phyloP scores from a whole-genome alignment of 1,140 invertebrate species.

The Aleiodes sp. region DNA sequence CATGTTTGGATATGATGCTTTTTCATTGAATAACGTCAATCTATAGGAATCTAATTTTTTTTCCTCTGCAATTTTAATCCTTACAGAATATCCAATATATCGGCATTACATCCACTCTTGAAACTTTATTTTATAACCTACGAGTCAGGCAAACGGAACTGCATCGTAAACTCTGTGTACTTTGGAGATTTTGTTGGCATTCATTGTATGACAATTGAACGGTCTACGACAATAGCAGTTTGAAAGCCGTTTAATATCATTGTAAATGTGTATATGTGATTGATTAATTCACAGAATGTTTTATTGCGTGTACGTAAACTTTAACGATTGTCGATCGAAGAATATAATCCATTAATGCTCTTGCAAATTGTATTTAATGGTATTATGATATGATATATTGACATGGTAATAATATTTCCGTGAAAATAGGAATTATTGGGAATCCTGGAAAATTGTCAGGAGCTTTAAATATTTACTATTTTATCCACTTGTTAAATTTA shows the following conservation, averaged over 20 bases:
- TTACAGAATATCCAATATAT: background rate
- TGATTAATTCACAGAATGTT: constrained; percentile 10
- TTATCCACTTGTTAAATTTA: background rate
- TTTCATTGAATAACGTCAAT: background rate
- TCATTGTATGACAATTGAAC: background rate
- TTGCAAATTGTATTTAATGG: background rate
- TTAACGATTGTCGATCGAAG: background rate
- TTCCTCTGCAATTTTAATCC: background rate
- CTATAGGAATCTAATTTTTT: background rate
- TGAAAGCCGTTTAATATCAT: background rate
- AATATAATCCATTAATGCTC: background rate
- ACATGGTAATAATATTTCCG: background rate
- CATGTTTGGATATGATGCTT: background rate
- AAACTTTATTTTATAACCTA: background rate
- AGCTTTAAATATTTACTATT: background rate
- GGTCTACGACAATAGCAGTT: background rate
- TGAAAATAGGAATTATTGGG: background rate
- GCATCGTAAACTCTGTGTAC: background rate
- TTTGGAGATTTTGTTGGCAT: background rate
- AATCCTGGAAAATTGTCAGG: background rate
- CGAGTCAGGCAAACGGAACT: background rate
- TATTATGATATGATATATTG: background rate
- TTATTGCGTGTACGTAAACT: background rate
- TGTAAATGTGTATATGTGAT: background rate
- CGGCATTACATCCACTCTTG: background rate